These are phyloP conservation scores for Zophobas morio DNA, from an alignment of 1,140 invertebrate genomes.

Conservation along the genomic window DNA sequence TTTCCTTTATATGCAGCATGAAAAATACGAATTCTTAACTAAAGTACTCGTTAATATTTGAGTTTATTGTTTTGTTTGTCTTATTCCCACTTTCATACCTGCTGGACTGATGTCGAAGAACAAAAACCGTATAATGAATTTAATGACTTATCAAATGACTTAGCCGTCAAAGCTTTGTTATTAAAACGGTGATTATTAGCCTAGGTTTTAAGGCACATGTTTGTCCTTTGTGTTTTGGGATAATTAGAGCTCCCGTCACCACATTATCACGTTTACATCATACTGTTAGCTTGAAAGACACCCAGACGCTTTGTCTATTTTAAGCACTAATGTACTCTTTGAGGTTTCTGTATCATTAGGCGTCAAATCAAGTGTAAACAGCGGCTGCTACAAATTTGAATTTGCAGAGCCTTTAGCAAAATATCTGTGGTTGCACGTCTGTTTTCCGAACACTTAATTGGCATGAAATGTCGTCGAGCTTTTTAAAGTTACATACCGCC, in stretches of 20 bases:
- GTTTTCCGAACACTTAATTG: slow-evolving; percentile 40
- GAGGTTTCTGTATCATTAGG: slow-evolving; percentile 38
- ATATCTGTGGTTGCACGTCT: slow-evolving; percentile 31
- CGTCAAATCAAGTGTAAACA: slow-evolving; percentile 39
- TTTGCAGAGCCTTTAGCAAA: slow-evolving; percentile 30
- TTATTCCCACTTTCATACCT: too few relatives aligned
- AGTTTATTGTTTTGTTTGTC: too few relatives aligned
- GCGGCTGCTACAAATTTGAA: slow-evolving; percentile 31
- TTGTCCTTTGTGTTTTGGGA: slow-evolving; percentile 13
- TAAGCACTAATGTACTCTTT: slow-evolving; percentile 35
- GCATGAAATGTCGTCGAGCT: slow-evolving; percentile 34
- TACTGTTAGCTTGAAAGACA: slow-evolving; percentile 11
- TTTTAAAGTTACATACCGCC: neutral
- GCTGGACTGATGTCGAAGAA: too few relatives aligned
- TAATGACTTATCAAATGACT: too few relatives aligned
- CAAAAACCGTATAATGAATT: too few relatives aligned
- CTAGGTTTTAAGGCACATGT: neutral
- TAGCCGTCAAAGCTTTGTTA: neutral
- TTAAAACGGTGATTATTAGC: slow-evolving; percentile 8
- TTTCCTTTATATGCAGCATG: too few relatives aligned
- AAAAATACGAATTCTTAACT: too few relatives aligned
- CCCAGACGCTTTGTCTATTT: slow-evolving; percentile 36
- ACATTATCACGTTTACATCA: slow-evolving; percentile 12
- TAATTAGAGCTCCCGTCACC: slow-evolving; percentile 12
- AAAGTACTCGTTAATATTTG: too few relatives aligned